Conservation (phyloP, 2,888 invertebrate genomes). For the Himalopsyche tibetana region DNA sequence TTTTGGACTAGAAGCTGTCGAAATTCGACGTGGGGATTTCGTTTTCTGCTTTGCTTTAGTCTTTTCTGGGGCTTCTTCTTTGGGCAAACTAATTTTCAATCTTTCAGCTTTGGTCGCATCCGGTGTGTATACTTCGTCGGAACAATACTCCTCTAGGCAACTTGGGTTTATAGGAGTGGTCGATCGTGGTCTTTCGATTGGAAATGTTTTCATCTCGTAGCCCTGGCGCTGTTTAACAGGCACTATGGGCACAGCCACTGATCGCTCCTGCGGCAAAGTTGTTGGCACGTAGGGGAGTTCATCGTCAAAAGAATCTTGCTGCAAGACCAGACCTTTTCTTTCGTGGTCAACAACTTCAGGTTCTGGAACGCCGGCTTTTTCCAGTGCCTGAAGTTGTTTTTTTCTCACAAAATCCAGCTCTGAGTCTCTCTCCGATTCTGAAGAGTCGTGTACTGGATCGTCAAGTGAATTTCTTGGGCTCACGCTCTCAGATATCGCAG, state of each 20-base stretch:
- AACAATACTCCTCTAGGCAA: conserved; percentile 83
- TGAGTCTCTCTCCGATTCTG: conserved; percentile 85
- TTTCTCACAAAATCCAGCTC: conserved; percentile 76
- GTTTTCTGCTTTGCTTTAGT: conserved; percentile 68
- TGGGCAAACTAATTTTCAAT: conserved; percentile 83
- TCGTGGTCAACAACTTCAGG: conserved; percentile 83
- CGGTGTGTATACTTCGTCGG: conserved; percentile 70
- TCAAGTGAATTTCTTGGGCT: conserved; percentile 68
- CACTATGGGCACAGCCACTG: conserved; percentile 87
- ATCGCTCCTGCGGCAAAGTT: conserved; percentile 90
- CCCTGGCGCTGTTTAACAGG: conserved; percentile 84
- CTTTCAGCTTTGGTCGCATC: conserved; percentile 77
- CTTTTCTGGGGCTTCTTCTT: conserved; percentile 74
- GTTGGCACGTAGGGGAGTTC: conserved; percentile 93
- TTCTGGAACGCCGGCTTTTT: conserved; percentile 71
- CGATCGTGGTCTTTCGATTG: conserved; percentile 85
- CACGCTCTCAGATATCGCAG: conserved; percentile 56
- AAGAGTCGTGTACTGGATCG: conserved; percentile 77
- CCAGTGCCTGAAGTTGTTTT: conserved; percentile 68
- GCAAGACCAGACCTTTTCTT: conserved; percentile 85
- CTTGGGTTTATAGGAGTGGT: conserved; percentile 85
- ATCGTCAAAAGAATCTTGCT: conserved; percentile 90
- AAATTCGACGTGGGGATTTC: conserved; percentile 76
- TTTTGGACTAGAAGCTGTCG: conserved; percentile 73
- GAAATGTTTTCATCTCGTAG: conserved; percentile 81